Evolutionary conservation across 2,113 vertebrate genomes (phyloP).

Genomic region (Podarcis cretensis): DNA sequence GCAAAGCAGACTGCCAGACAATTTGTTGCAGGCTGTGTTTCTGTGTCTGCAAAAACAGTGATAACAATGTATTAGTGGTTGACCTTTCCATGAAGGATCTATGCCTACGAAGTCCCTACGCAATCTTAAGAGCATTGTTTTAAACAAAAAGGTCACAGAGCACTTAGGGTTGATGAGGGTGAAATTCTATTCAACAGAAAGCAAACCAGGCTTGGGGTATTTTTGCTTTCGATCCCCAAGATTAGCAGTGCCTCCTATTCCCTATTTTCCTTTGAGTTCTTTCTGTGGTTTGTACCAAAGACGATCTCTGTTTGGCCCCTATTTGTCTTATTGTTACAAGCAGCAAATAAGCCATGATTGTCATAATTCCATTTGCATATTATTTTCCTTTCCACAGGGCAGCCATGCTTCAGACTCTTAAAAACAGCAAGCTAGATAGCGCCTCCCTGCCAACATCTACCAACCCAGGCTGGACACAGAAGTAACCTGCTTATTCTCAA

Average conservation of each 20-base stretch:
- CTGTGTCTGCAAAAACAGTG: neutral
- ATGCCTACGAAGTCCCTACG: neutral
- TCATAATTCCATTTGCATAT: neutral
- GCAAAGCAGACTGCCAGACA: neutral
- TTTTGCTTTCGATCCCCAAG: neutral
- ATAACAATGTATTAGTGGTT: neutral
- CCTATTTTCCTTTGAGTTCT: neutral
- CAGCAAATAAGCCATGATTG: neutral
- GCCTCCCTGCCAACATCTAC: neutral
- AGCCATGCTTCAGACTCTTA: neutral
- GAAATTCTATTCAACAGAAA: neutral
- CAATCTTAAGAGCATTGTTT: neutral
- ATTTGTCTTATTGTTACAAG: neutral
- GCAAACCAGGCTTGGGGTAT: neutral
- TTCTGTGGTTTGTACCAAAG: neutral
- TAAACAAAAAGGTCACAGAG: neutral
- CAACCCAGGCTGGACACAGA: neutral
- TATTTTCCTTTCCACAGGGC: neutral
- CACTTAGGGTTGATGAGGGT: neutral
- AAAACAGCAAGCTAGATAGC: neutral
- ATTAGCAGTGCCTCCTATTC: neutral
- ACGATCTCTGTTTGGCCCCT: neutral
- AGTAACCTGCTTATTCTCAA: too few species aligned
- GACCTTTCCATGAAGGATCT: slow-evolving; percentile 15
- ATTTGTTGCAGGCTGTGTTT: neutral